These are phyloP conservation scores for Hylyphantes graminicola DNA, from an alignment of 1,140 invertebrate genomes.

Conservation along the genomic window DNA sequence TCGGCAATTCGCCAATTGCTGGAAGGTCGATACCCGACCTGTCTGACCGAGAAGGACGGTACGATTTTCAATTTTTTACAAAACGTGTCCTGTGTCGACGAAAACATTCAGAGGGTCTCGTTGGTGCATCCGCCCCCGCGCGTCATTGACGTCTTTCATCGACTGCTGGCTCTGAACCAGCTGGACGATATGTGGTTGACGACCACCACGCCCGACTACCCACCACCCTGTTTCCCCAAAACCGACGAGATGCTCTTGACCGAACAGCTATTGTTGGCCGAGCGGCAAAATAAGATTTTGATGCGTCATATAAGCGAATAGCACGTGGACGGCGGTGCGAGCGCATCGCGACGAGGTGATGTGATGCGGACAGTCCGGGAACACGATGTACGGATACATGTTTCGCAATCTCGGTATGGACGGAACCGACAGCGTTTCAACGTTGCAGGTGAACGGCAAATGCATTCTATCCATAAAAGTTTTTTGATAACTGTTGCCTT, in stretches of 20 bases:
- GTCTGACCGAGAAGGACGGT: not conserved
- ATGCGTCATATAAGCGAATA: no score
- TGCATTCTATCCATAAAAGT: not conserved
- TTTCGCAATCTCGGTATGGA: not conserved
- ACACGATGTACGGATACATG: not conserved
- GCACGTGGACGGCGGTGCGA: no score
- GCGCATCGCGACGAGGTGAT: not conserved
- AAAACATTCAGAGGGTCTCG: not conserved
- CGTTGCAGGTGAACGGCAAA: not conserved
- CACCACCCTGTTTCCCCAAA: no score
- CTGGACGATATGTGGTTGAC: not conserved
- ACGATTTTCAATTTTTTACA: not conserved
- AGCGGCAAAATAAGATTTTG: no score
- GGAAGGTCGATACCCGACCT: not conserved
- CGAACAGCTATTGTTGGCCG: not conserved
- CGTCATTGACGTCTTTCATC: not conserved
- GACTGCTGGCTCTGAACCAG: not conserved
- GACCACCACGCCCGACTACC: no score
- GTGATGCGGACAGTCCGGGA: not conserved
- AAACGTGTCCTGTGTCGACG: not conserved
- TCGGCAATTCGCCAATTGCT: not conserved
- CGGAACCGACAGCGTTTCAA: not conserved
- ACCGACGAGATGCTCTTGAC: not conserved
- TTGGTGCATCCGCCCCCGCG: not conserved
- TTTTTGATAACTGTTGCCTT: constrained; percentile 11